Conservation (phyloP, 2,797 vertebrate species). For the Fistularia commersonii region DNA sequence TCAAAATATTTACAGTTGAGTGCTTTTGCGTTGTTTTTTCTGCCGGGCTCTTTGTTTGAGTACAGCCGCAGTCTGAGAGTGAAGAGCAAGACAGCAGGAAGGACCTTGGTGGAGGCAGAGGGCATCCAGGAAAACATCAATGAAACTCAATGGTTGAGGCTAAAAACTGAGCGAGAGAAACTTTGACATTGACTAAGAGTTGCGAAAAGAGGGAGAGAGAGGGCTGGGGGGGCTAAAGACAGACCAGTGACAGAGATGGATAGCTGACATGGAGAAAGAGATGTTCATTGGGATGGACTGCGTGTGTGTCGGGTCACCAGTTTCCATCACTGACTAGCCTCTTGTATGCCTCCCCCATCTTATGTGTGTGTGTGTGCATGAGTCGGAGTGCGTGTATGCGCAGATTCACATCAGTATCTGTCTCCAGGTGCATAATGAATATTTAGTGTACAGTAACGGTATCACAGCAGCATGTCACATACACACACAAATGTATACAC, state of each 20-base stretch:
- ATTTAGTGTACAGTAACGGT: too few species aligned
- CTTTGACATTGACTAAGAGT: constrained; percentile 58
- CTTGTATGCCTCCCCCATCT: constrained; percentile 4
- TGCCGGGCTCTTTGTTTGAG: constrained; percentile 7
- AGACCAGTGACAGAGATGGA: constrained; percentile 41
- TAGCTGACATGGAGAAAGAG: constrained; percentile 29
- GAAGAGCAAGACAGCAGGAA: constrained; percentile 8
- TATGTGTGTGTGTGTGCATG: not conserved
- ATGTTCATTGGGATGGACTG: constrained; percentile 35
- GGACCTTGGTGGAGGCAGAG: constrained; percentile 58
- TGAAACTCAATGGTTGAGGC: constrained; percentile 54
- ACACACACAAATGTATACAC: too few species aligned
- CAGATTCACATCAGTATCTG: too few species aligned
- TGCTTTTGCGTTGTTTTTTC: not conserved
- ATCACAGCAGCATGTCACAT: too few species aligned
- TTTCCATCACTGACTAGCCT: constrained; percentile 27
- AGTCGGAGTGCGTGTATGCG: too few species aligned
- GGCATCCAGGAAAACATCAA: constrained; percentile 63
- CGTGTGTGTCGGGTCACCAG: constrained; percentile 17
- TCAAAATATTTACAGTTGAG: too few species aligned
- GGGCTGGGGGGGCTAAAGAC: constrained; percentile 8
- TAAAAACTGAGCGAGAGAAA: constrained; percentile 28
- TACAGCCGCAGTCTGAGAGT: not conserved
- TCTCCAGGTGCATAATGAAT: too few species aligned
- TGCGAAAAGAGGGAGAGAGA: constrained; percentile 5